A percentile compares a stretch with the other conserved stretches of the same genome.
Evolutionary conservation across 1,140 invertebrate species (phyloP).

Genomic region (Zaprionus ghesquierei): DNA sequence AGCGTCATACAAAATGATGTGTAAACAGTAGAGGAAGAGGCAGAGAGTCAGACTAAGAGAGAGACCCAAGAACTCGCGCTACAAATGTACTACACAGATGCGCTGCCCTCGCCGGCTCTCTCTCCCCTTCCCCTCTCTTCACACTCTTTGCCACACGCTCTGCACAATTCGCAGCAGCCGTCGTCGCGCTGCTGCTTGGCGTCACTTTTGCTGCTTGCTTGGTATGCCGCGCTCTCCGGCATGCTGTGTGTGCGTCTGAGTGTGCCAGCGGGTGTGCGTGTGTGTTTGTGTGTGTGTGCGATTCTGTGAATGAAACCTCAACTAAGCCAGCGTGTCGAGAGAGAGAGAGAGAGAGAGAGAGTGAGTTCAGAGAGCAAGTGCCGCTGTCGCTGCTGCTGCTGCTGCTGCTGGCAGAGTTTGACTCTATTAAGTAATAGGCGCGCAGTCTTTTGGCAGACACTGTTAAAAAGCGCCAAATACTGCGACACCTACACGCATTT

Average conservation of each 20-base stretch:
- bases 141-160: not conserved
- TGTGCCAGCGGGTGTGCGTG: constrained; percentile 13
- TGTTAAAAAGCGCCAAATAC: constrained; percentile 6
- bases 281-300: not conserved
- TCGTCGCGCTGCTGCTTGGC: constrained; percentile 64
- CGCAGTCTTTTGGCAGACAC: constrained; percentile 54
- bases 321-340: not conserved
- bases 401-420: constrained; percentile 50
- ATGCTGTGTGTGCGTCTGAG: constrained; percentile 53
- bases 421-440: constrained; percentile 79
- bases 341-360: constrained; percentile 1
- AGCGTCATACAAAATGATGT: constrained; percentile 51
- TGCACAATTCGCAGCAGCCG: constrained; percentile 3
- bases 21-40: constrained; percentile 22
- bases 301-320: constrained; percentile 67
- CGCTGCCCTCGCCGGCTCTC: not conserved
- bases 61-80: constrained; percentile 13
- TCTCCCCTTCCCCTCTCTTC: not conserved
- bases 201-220: constrained; percentile 70
- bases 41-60: not conserved
- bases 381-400: not conserved
- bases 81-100: constrained; percentile 27
- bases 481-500: constrained; percentile 39
- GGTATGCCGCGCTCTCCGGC: constrained; percentile 44
- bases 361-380: constrained; percentile 19